phyloP scores from a whole-genome alignment of 1,140 invertebrate genomes.

The Drosophila chauvacae region DNA sequence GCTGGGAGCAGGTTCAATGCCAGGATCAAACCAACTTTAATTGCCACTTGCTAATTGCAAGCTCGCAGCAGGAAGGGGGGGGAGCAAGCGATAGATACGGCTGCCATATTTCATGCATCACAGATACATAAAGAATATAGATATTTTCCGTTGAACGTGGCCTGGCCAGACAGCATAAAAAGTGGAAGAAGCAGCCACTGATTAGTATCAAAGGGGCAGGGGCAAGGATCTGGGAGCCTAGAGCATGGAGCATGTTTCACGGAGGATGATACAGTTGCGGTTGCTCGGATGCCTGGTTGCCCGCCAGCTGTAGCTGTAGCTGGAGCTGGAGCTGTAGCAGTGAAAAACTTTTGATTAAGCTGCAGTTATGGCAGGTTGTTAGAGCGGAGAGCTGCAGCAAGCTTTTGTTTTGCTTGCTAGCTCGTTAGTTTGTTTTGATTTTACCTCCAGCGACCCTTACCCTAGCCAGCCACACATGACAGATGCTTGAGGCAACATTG shows the following conservation, averaged over 20 bases:
- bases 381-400: conserved; percentile 52
- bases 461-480: conserved; percentile 25
- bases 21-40: conserved; percentile 65
- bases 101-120: conserved; percentile 77
- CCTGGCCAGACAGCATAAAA: conserved; percentile 58
- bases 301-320: conserved; percentile 42
- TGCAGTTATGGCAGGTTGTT: conserved; percentile 82
- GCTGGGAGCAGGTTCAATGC: conserved; percentile 44
- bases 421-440: conserved; percentile 80
- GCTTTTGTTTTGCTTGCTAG: conserved; percentile 79
- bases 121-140: conserved; percentile 44
- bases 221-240: conserved; percentile 11
- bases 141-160: conserved; percentile 53
- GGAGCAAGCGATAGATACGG: conserved; percentile 55
- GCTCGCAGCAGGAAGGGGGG: conserved; percentile 37
- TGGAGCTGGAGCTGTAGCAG: conserved; percentile 35
- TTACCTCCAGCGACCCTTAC: conserved; percentile 32
- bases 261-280: conserved; percentile 47
- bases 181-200: conserved; percentile 64
- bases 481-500: conserved; percentile 58
- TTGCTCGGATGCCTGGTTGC: conserved; percentile 49
- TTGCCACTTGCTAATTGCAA: conserved; percentile 80
- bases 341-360: conserved; percentile 84
- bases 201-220: conserved; percentile 72
- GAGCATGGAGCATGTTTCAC: conserved; percentile 12